Evolutionary conservation across 2,888 invertebrate species (phyloP), one percentile per base, ranked within the genome.

Genomic region (Dryococelus australis): DNA sequence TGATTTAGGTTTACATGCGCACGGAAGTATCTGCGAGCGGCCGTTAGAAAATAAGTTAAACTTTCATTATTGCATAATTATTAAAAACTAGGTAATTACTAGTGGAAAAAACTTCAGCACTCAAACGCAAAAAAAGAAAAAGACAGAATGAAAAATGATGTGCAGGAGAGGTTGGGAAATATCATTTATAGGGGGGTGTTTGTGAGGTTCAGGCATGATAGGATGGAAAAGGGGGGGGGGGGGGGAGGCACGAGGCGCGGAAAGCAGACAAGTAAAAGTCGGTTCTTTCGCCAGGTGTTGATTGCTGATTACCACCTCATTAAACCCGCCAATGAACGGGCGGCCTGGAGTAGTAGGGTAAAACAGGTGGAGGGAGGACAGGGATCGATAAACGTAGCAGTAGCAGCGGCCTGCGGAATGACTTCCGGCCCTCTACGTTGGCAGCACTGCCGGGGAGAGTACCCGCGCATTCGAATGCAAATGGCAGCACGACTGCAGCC

Each of bases 231-330:
- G 65, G 20, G 6, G 3, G 1, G 2, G n/a, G n/a, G n/a, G 65
- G 8, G 2, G 2, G 24, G 65, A 65, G 24, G 24, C 20, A 65
- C 13, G 65, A 24, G 65, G 65, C 8, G 65, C n/a, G 16, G 65
- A 65, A 65, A 65, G 65, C 65, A 65, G 65, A 65, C 65, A 2
- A 24, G 65, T 16, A 65, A n/a, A 65, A 65, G 65, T 65, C 0
- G 20, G 65, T 65, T 65, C 24, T 65, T 65, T 65, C 65, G 65
- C 65, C 65, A 65, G 65, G 65, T 65, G 65, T 65, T 65, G 65
- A 65, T 65, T 65, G 65, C n/a, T 65, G 65, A 65, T 65, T 65
- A 65, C 24, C n/a, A 16, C 24, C 65, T 65, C 65, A 65, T 65
- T 65, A 65, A 65, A 24, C 24, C 24, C 8, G 65, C 65, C n/a